Conservation (phyloP, 2,113 vertebrate genomes). For the Dipodomys merriami region DNA sequence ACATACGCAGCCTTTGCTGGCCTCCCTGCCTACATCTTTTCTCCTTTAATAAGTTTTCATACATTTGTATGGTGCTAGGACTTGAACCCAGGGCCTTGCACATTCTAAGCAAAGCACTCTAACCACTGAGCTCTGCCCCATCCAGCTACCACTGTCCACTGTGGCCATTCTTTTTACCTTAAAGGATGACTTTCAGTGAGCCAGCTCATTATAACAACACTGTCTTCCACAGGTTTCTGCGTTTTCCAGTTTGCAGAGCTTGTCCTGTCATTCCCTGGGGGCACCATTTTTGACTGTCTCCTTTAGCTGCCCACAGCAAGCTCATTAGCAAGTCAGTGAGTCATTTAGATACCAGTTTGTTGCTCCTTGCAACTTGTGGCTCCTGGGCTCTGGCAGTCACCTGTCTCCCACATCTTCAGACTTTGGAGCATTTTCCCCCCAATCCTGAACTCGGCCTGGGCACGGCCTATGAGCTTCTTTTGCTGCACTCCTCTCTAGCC, state of each 20-base stretch:
- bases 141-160: too few species aligned
- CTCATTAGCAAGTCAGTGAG: constrained; percentile 80
- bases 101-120: too few species aligned
- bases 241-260: neutral
- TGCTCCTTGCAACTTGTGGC: constrained; percentile 28
- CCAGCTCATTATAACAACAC: too few species aligned
- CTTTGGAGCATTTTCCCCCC: neutral
- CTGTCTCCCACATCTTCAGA: neutral
- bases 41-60: neutral
- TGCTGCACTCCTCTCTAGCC: neutral
- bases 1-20: neutral
- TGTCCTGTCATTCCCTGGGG: constrained; percentile 50
- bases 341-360: constrained; percentile 69
- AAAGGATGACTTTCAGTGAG: too few species aligned
- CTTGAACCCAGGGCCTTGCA: too few species aligned
- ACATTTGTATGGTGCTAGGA: too few species aligned
- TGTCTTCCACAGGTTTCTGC: constrained; percentile 7
- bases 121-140: too few species aligned
- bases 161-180: too few species aligned
- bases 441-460: too few species aligned
- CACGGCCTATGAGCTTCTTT: too few species aligned
- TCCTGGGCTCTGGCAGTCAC: neutral
- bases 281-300: constrained; percentile 60
- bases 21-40: neutral
- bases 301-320: constrained; percentile 44